Conservation (phyloP, 2,113 vertebrate genomes). For the Clarias gariepinus region DNA sequence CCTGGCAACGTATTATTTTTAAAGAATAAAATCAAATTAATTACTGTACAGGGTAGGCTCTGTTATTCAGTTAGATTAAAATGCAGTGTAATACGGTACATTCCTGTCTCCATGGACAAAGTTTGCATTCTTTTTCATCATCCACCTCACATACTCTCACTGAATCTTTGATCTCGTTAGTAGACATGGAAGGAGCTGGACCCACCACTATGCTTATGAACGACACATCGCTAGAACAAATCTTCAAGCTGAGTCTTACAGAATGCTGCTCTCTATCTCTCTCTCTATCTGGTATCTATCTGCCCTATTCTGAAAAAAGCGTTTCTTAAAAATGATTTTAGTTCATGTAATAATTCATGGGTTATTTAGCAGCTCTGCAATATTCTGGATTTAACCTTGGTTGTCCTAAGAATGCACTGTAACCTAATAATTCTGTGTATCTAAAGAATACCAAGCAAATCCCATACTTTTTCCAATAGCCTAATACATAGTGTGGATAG, state of each 20-base stretch:
- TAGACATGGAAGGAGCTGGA: background rate
- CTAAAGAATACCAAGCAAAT: background rate
- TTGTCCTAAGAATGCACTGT: background rate
- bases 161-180: background rate
- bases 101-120: background rate
- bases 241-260: conserved; percentile 13
- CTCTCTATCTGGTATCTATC: too few relatives aligned
- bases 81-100: background rate
- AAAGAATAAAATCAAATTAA: background rate
- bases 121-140: background rate
- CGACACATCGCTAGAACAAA: conserved; percentile 4
- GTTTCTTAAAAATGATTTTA: background rate
- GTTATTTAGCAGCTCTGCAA: background rate
- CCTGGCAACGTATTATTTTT: background rate
- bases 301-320: background rate
- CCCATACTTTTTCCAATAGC: background rate
- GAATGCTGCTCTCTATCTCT: background rate
- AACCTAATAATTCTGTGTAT: background rate
- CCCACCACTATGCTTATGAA: background rate
- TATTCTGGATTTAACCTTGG: background rate
- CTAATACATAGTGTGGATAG: background rate
- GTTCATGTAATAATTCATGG: background rate
- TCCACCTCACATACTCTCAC: background rate
- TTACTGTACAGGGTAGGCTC: background rate
- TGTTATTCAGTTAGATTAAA: background rate